Conservation (phyloP, 2,113 vertebrate species). For the Sylvilagus bachmani region DNA sequence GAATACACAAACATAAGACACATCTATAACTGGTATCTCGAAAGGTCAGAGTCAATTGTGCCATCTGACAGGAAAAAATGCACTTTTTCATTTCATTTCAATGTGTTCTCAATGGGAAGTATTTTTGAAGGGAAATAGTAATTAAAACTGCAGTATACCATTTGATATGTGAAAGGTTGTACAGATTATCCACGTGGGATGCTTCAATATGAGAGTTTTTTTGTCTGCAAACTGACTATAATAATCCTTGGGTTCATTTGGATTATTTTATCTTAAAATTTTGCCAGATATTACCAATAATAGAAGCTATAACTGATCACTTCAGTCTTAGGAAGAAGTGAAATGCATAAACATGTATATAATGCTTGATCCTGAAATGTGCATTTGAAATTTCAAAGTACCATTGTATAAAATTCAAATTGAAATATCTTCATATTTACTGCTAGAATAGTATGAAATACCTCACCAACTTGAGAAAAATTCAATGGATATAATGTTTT, state of each 20-base stretch:
- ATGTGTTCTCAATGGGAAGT: constrained; percentile 2
- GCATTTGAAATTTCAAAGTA: neutral
- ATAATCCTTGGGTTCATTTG: neutral
- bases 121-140: constrained; percentile 65
- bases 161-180: constrained; percentile 71
- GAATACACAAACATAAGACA: constrained; percentile 42
- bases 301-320: neutral
- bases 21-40: constrained; percentile 55
- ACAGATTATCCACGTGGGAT: constrained; percentile 63
- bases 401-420: neutral
- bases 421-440: neutral
- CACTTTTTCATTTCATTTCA: neutral
- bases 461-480: neutral
- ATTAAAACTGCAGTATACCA: constrained; percentile 73
- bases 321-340: constrained; percentile 17
- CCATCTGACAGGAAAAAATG: constrained; percentile 55
- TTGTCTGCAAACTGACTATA: constrained; percentile 7
- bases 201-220: constrained; percentile 38
- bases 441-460: neutral
- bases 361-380: neutral
- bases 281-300: neutral
- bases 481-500: neutral
- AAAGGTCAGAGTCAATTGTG: constrained; percentile 48
- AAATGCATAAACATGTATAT: neutral
- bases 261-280: constrained; percentile 49